Base-by-base conservation (phyloP, 2,113 vertebrate genomes). In the Dissostichus mawsoni region DNA sequence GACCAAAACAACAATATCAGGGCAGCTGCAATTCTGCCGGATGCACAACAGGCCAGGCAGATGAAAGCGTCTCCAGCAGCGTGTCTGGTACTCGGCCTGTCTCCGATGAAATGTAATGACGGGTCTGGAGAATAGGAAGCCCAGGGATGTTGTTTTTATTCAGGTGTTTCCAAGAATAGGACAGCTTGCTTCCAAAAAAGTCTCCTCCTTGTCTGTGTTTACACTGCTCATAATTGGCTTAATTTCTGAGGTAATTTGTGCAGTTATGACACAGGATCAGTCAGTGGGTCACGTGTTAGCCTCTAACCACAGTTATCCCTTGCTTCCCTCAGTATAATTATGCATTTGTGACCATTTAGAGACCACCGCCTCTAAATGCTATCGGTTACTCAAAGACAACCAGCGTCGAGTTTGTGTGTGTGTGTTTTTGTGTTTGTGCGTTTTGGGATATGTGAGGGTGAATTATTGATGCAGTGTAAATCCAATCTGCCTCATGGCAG, bases 391-490 rank as follows among this genome's bases (percentile, higher is more conserved):
- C 57, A 67, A 85, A 80, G 64, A 75, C 62, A 69, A 74, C 57
- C 65, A 52, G 74, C 70, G 75, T 65, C 11, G 18, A 48, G 4
- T 79, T 48, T 70, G 74, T 73, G 41, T 83, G 45, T 63, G 10
- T 83, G 64, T 71, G 48, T 50, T 5, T 7, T 5, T 45, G 2
- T 70, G 10, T 65, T 11, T 62, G 70, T 83, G 71, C 76, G 81
- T 87, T 86, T 71, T 29, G 69, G 76, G 67, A 85, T 84, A 56
- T 75, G 58, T 72, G 75, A 61, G 55, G 61, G 66, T 92, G 81
- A 93, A 93, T 93, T 92, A 94, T 92, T 91, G 86, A 92, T 92
- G 85, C 86, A 76, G 86, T 84, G 87, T 88, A 89, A 91, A 92
- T 92, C 87, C 84, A 92, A 90, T 92, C 92, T 89, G 79, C 79